These are phyloP conservation scores for Stramonita haemastoma DNA, from an alignment of 2,888 invertebrate genomes.

Conservation along the genomic window DNA sequence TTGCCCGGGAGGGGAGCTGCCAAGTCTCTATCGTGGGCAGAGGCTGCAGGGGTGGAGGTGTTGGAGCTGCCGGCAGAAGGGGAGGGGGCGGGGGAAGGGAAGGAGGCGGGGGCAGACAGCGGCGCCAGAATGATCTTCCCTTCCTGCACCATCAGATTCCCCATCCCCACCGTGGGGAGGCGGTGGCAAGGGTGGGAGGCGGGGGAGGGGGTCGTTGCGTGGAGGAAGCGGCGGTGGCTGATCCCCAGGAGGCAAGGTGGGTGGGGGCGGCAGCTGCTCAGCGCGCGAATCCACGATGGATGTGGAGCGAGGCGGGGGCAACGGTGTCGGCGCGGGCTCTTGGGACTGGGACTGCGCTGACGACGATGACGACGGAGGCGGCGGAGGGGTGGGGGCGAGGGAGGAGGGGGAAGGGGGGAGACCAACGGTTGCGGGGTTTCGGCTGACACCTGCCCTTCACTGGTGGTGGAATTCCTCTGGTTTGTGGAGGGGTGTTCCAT, in stretches of 20 bases:
- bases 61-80: conserved; percentile 18
- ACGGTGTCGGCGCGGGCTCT: not conserved
- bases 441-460: not conserved
- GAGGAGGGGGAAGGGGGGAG: not conserved
- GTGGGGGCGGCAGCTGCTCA: not conserved
- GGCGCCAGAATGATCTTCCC: conserved; percentile 55
- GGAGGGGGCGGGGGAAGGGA: not conserved
- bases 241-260: not conserved
- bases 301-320: conserved; percentile 25
- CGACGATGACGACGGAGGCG: not conserved
- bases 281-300: conserved; percentile 28
- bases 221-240: conserved; percentile 29
- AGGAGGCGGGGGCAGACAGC: conserved; percentile 45
- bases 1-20: conserved; percentile 51
- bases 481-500: not conserved
- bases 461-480: conserved; percentile 27
- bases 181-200: conserved; percentile 9
- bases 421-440: not conserved
- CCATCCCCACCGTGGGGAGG: conserved; percentile 32
- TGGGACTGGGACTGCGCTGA: not conserved
- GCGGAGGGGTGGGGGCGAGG: not conserved
- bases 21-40: conserved; percentile 40
- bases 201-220: conserved; percentile 20
- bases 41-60: conserved; percentile 12
- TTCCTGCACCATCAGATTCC: conserved; percentile 52